These are phyloP conservation scores for Phymorhynchus buccinoides DNA, from an alignment of 1,140 invertebrate species.

Conservation along the genomic window DNA sequence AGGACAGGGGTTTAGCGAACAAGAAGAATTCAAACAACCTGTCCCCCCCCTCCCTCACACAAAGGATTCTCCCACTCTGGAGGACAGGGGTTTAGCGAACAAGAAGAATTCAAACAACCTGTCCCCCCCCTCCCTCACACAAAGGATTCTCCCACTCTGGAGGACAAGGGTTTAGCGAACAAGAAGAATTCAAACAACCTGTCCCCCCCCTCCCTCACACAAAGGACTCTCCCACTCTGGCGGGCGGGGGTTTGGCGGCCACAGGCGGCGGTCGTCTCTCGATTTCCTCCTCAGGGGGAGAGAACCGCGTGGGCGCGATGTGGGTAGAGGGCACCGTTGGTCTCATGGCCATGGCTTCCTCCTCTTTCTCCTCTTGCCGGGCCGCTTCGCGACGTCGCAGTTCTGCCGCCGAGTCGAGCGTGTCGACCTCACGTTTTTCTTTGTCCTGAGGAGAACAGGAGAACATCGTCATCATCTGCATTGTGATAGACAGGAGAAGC, in stretches of 20 bases:
- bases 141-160: constrained; percentile 39
- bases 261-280: neutral
- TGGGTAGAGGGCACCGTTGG: neutral
- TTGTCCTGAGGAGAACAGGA: constrained; percentile 23
- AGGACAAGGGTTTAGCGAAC: neutral
- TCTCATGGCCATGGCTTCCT: neutral
- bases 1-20: too few relatives aligned
- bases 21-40: too few relatives aligned
- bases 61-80: constrained; percentile 29
- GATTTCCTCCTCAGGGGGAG: neutral
- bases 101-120: neutral
- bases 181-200: neutral
- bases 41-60: neutral
- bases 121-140: constrained; percentile 21
- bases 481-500: too few relatives aligned
- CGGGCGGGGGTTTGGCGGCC: neutral
- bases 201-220: constrained; percentile 21
- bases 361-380: constrained; percentile 22
- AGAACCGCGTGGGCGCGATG: neutral
- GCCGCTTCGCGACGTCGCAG: constrained; percentile 12
- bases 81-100: too few relatives aligned
- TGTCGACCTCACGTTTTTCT: neutral
- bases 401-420: constrained; percentile 25
- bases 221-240: constrained; percentile 39
- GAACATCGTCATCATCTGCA: too few relatives aligned